These are phyloP conservation scores for Carlito syrichta DNA, from an alignment of 2,113 vertebrate species.

Conservation along the genomic window DNA sequence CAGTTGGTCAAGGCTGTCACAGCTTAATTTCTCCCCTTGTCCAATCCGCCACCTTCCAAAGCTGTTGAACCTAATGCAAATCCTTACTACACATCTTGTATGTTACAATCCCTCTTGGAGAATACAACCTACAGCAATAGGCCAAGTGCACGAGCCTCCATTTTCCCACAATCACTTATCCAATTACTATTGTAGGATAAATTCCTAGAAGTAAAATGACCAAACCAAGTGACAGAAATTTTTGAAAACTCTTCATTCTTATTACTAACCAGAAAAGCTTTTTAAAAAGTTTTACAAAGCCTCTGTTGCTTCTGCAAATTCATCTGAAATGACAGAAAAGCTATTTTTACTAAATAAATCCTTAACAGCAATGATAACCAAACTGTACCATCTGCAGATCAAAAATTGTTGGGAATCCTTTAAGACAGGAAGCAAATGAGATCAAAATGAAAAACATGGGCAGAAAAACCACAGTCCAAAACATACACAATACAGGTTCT, in stretches of 20 bases:
- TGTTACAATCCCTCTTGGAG: neutral
- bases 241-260: neutral
- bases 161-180: neutral
- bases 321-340: slow-evolving; percentile 20
- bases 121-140: neutral
- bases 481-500: neutral
- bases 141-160: neutral
- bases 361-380: neutral
- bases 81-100: slow-evolving; percentile 2
- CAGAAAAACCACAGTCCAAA: slow-evolving; percentile 26
- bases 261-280: neutral
- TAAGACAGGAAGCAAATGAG: neutral
- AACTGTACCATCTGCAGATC: neutral
- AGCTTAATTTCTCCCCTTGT: slow-evolving; percentile 29
- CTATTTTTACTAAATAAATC: slow-evolving; percentile 24
- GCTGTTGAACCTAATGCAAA: slow-evolving; percentile 24
- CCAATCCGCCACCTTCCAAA: neutral
- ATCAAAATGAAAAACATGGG: slow-evolving; percentile 21
- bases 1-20: neutral
- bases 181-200: slow-evolving; percentile 23
- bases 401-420: slow-evolving; percentile 9
- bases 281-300: neutral
- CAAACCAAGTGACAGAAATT: neutral
- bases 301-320: slow-evolving; percentile 6
- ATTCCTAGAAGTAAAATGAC: slow-evolving; percentile 19